Evolutionary conservation across 2,797 vertebrate species (phyloP).

Genomic region (Myripristis murdjan): DNA sequence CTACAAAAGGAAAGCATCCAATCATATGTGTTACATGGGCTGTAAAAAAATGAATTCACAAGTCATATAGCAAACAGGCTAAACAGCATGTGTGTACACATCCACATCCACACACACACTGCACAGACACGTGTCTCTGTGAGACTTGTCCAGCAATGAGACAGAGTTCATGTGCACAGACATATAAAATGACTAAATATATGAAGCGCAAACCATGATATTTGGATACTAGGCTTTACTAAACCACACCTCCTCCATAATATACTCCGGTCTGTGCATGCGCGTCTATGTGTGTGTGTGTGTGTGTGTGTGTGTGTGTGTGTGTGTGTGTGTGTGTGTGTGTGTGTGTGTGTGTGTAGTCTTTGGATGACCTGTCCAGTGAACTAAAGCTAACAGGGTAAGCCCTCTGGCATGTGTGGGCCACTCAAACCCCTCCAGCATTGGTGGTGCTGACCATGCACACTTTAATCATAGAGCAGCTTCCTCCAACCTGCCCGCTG

Average conservation of each 20-base stretch:
- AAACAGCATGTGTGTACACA: conserved; percentile 19
- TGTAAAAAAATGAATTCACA: conserved; percentile 27
- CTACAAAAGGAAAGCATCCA: conserved; percentile 56
- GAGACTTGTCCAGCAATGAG: conserved; percentile 9
- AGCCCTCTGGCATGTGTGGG: conserved; percentile 68
- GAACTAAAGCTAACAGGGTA: conserved; percentile 66
- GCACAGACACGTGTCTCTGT: conserved; percentile 10
- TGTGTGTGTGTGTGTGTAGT: conserved; percentile 46
- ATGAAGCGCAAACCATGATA: conserved; percentile 6
- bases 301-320: conserved; percentile 38
- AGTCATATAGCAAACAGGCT: background rate
- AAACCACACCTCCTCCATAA: conserved; percentile 13
- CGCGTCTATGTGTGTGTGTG: conserved; percentile 31
- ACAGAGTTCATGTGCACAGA: conserved; percentile 30
- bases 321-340: conserved; percentile 37
- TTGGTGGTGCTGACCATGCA: conserved; percentile 74
- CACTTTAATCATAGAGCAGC: conserved; percentile 77
- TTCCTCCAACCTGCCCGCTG: conserved; percentile 76
- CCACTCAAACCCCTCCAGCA: conserved; percentile 55
- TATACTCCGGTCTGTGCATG: conserved; percentile 8
- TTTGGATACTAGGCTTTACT: conserved; percentile 5
- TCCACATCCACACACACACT: background rate
- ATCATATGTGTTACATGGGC: conserved; percentile 6
- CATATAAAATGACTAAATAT: conserved; percentile 30
- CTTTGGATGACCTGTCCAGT: conserved; percentile 61